Base-by-base conservation (phyloP, 1,140 invertebrate species). In the Drosophila paulistorum region DNA sequence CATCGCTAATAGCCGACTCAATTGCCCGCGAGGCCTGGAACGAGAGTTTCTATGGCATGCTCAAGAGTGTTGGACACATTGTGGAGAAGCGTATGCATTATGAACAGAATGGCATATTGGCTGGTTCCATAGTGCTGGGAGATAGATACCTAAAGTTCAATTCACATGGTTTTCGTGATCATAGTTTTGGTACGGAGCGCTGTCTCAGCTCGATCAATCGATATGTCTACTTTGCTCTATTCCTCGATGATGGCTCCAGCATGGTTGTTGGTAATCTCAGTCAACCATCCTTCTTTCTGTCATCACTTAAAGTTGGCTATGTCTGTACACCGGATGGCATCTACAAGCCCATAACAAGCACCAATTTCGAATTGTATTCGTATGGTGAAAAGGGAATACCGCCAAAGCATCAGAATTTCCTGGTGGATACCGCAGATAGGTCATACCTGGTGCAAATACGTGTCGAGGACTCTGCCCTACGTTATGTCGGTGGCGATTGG, bases 11-110 rank as follows among this genome's bases (percentile, higher is more conserved):
- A 17, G 90, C 90, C 0, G 90, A 91, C 48, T 91, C 90, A 0
- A 72, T 91, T n/a, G 90, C 90, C 1, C 70, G 90, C 4, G 90
- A 91, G 64, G 75, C 90, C 0, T 91, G 90, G 90, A 86, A 91
- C 58, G 90, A 91, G 30, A 33, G 64, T 10, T 91, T 91, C 74
- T 91, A 90, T 20, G 66, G 77, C 10, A 51, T 91, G 66, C 63
- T 90, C 1, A 68, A 74, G 9, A 65, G 64, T n/a, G 81, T 91
- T 3, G 76, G 69, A 11, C 71, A 77, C 57, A 86, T 90, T 30
- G 57, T 91, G 37, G 87, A 86, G 14, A 85, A 79, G 35, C 74
- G 90, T 3, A 86, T 71, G 0, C 90, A 91, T 30, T 91, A 91
- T 58, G 90, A 91, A 35, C 90, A 91, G 71, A 66, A 71, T 48